phyloP scores from a whole-genome alignment of 2,888 invertebrate species.

The Ennomos quercinarius region DNA sequence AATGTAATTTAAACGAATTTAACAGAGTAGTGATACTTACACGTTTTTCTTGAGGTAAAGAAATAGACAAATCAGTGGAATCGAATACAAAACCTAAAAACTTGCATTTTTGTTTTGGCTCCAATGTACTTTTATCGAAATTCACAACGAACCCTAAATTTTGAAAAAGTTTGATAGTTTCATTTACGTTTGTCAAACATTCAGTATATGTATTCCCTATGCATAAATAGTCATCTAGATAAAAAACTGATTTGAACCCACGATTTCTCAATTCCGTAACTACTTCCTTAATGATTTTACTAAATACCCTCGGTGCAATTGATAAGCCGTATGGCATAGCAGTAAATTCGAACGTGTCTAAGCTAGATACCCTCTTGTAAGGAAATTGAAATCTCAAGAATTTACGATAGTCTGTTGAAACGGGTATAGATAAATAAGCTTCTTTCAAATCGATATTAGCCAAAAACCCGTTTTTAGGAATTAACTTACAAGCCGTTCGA shows the following conservation, averaged over 20 bases:
- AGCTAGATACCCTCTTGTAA: too few species aligned
- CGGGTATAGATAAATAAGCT: conserved; percentile 36
- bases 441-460: conserved; percentile 27
- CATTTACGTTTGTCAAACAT: neutral
- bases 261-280: neutral
- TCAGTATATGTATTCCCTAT: neutral
- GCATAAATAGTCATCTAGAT: neutral
- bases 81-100: neutral
- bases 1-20: too few species aligned
- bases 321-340: conserved; percentile 35
- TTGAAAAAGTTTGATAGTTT: neutral
- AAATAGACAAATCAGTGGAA: neutral
- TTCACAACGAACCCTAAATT: neutral
- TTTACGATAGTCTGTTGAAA: conserved; percentile 22
- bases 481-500: neutral
- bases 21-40: too few species aligned
- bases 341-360: conserved; percentile 32
- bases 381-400: conserved; percentile 38
- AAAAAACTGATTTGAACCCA: neutral
- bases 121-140: neutral
- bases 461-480: neutral
- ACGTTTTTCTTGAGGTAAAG: neutral
- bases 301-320: conserved; percentile 33
- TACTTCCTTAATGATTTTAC: conserved; percentile 34
- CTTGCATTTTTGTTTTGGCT: neutral